Percentiles rank a stretch among this genome's conserved stretches.
Evolutionary conservation across 2,797 vertebrate genomes (phyloP).

Genomic region (Leptodactylus fallax): DNA sequence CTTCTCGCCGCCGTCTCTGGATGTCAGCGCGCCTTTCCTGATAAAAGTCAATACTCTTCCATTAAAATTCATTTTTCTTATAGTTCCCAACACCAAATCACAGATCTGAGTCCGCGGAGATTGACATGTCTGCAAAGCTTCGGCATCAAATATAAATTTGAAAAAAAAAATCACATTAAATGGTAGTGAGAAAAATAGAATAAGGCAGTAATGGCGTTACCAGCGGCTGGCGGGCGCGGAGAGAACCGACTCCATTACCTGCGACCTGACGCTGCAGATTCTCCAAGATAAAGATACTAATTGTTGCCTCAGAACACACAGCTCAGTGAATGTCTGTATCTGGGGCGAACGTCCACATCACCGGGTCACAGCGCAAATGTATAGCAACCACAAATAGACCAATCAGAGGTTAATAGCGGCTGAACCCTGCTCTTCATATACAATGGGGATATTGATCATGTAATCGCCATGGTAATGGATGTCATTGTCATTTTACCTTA

Average conservation of each 20-base stretch:
- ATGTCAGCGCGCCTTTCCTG: not conserved
- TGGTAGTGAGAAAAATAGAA: not conserved
- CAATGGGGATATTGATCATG: too few relatives aligned
- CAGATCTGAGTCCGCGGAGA: slow-evolving; percentile 34
- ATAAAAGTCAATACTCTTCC: slow-evolving; percentile 46
- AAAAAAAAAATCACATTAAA: slow-evolving; percentile 44
- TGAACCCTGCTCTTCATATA: too few relatives aligned
- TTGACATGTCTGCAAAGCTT: slow-evolving; percentile 36
- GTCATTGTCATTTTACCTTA: too few relatives aligned
- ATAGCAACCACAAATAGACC: too few relatives aligned
- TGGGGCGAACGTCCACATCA: too few relatives aligned
- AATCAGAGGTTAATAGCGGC: too few relatives aligned
- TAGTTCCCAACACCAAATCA: not conserved
- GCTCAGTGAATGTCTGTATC: too few relatives aligned
- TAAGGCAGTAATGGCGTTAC: not conserved
- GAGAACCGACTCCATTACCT: not conserved
- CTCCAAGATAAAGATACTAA: not conserved
- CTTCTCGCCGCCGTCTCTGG: not conserved
- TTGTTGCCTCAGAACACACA: not conserved
- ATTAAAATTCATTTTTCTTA: slow-evolving; percentile 45
- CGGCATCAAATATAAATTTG: slow-evolving; percentile 36
- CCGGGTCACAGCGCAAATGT: too few relatives aligned
- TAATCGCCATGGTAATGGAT: too few relatives aligned
- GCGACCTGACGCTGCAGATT: not conserved
- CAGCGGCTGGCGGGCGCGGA: not conserved